Percentiles rank a stretch among this genome's conserved stretches.
These are phyloP conservation scores for Anaspis maculata DNA, from an alignment of 2,888 invertebrate genomes.

Conservation along the genomic window DNA sequence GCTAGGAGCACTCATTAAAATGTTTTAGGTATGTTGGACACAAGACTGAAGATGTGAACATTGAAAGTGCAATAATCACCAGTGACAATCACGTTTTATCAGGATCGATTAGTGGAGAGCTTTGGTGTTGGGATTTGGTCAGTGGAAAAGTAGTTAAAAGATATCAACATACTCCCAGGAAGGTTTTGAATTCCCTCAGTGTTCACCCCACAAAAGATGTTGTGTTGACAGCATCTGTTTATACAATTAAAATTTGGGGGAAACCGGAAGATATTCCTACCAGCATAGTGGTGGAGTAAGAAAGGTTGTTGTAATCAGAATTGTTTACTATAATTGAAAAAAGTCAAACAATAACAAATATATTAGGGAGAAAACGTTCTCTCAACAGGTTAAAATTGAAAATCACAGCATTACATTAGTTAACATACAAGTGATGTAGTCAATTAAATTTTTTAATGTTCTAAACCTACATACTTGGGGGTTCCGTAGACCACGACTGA, in stretches of 20 bases:
- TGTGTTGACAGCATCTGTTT: slow-evolving; percentile 66
- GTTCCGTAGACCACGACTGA: no score
- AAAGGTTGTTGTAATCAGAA: no score
- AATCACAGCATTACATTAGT: no score
- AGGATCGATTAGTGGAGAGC: slow-evolving; percentile 79
- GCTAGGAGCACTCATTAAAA: slow-evolving; percentile 4
- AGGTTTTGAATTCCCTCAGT: slow-evolving; percentile 68
- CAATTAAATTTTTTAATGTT: no score
- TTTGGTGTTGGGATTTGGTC: slow-evolving; percentile 87
- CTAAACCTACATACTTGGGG: no score
- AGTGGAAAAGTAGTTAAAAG: slow-evolving; percentile 54
- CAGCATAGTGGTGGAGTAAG: no score
- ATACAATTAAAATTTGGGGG: slow-evolving; percentile 66
- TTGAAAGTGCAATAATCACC: slow-evolving; percentile 79
- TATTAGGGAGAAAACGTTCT: no score
- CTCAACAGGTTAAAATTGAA: no score
- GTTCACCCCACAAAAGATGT: slow-evolving; percentile 71
- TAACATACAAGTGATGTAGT: no score
- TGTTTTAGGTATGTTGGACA: slow-evolving; percentile 70
- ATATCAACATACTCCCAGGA: slow-evolving; percentile 45
- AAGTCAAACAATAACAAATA: no score
- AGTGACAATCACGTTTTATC: slow-evolving; percentile 81
- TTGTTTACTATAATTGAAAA: no score
- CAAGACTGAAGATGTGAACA: slow-evolving; percentile 67
- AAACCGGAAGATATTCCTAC: no score